Base-by-base conservation (phyloP, 2,888 invertebrate species). In the Nyleta sp. region DNA sequence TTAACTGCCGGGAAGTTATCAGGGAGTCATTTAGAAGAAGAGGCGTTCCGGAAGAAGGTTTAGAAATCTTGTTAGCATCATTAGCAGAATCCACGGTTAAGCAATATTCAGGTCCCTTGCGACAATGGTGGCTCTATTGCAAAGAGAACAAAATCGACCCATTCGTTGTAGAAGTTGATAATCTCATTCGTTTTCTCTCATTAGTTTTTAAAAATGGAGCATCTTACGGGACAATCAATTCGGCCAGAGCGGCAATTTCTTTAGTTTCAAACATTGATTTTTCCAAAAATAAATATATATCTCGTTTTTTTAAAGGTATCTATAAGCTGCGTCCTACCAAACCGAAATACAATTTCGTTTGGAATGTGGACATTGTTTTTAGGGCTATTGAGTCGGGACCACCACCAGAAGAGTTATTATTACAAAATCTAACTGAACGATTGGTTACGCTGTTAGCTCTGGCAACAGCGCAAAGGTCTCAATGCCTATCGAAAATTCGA, bases 61-160 rank as follows among this genome's bases (percentile, higher is more conserved):
- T 74, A 1, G 64, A 80, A 1, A 80, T 82, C 7, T 60, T 82
- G 18, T 15, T 81, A 7, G 35, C 73, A 1, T 84, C 83, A 0
- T 13, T 84, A 11, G 48, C 78, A 4, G 42, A 72, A 0, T 60
- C 65, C 11, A 38, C 38, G 13, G 13, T n/a, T 5, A 38, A 38
- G 13, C 38, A 38, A 4, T 38, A 38, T 11, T 11, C 38, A 2
- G 38, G 38, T 11, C n/a, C 38, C n/a, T 11, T 38, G 7, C 7
- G 11, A 38, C 38, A 38, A 13, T 38, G 38, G 38, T 11, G n/a
- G n/a, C 13, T 5, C 13, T 38, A 13, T n/a, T 38, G 38, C 38
- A 38, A 13, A 13, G 5, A 8, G 11, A 38, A 38, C 13, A 13
- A 13, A 1, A 5, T 38, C 1, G 6, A 85, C 83, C 2, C 33